These are phyloP conservation scores for Solenopsis invicta DNA, from an alignment of 1,140 invertebrate species.

Conservation along the genomic window DNA sequence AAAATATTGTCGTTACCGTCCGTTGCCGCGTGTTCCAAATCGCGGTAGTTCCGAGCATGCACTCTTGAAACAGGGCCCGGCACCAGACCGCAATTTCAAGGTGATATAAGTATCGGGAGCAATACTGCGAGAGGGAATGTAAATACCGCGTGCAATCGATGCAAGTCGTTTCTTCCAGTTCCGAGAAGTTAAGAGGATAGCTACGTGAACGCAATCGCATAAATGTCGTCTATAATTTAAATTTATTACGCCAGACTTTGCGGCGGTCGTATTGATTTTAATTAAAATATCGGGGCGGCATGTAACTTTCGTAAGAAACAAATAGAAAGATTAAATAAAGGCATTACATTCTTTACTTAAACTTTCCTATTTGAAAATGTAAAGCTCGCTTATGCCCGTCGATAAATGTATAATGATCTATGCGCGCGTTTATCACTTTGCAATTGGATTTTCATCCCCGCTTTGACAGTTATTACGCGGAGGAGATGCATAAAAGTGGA, in stretches of 20 bases:
- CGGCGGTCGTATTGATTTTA: slow-evolving; percentile 9
- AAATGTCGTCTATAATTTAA: slow-evolving; percentile 21
- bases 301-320: neutral
- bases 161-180: slow-evolving; percentile 34
- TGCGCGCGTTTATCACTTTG: neutral
- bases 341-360: slow-evolving; percentile 1
- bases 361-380: slow-evolving; percentile 15
- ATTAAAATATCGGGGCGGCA: slow-evolving; percentile 13
- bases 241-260: slow-evolving; percentile 7
- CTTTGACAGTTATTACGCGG: slow-evolving; percentile 18
- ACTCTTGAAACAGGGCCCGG: slow-evolving; percentile 38
- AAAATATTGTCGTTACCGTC: slow-evolving; percentile 75
- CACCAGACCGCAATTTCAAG: slow-evolving; percentile 66
- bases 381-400: neutral
- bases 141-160: slow-evolving; percentile 67
- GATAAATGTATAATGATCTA: slow-evolving; percentile 33
- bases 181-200: slow-evolving; percentile 41
- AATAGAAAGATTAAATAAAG: neutral
- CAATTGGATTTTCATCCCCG: slow-evolving; percentile 37
- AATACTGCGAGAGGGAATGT: slow-evolving; percentile 64
- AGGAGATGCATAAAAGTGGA: slow-evolving; percentile 16
- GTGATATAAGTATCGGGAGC: slow-evolving; percentile 62
- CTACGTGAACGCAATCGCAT: slow-evolving; percentile 36
- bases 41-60: slow-evolving; percentile 55
- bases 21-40: slow-evolving; percentile 70